Conservation (phyloP, 2,113 vertebrate species). For the Desmodus rotundus region DNA sequence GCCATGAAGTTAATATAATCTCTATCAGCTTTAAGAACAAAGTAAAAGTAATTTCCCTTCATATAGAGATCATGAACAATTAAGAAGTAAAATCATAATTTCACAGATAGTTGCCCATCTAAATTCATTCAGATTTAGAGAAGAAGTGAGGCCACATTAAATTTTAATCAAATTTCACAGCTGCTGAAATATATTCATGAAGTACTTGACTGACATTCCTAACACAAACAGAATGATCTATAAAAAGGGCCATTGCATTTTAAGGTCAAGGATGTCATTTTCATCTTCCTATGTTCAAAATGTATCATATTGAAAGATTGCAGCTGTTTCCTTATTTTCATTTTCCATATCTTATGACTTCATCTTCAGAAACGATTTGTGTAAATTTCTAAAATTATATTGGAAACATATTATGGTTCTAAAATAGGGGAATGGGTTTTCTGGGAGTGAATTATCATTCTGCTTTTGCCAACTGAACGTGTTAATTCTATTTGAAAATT, state of each 20-base stretch:
- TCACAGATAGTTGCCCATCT: constrained; percentile 69
- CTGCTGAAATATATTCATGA: constrained; percentile 71
- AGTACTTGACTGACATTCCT: constrained; percentile 73
- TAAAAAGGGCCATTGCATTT: constrained; percentile 69
- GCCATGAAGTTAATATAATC: constrained; percentile 23
- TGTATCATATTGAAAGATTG: constrained; percentile 18
- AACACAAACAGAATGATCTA: constrained; percentile 71
- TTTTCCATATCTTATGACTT: constrained; percentile 49
- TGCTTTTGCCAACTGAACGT: background rate
- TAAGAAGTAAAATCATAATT: constrained; percentile 76
- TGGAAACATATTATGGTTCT: background rate
- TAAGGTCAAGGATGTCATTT: constrained; percentile 73
- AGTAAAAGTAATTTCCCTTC: constrained; percentile 63
- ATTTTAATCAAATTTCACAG: constrained; percentile 68
- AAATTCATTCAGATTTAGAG: constrained; percentile 67
- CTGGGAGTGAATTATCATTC: background rate
- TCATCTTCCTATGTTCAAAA: constrained; percentile 67
- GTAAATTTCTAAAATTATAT: background rate
- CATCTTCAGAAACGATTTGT: constrained; percentile 42
- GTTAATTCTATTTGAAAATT: background rate
- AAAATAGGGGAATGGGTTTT: background rate
- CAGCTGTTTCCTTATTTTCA: constrained; percentile 33
- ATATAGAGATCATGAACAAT: constrained; percentile 73
- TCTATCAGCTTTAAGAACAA: constrained; percentile 59
- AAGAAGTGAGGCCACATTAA: constrained; percentile 66